Percentiles rank a stretch among this genome's conserved stretches.
Evolutionary conservation across 2,113 vertebrate genomes (phyloP).

Genomic region (Ariopsis seemanni): DNA sequence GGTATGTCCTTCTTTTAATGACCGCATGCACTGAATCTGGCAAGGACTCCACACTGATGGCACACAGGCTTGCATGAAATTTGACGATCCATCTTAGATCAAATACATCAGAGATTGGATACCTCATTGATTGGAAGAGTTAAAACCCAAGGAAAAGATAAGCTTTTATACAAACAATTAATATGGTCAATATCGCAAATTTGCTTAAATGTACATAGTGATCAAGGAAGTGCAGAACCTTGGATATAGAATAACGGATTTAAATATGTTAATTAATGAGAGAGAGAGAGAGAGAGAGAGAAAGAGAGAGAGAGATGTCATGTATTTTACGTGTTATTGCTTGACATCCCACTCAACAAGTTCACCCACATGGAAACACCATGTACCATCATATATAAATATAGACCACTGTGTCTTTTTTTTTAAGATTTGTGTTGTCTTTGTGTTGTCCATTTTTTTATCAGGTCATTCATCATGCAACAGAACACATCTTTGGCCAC

Average conservation of each 20-base stretch:
- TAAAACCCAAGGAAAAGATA: background rate
- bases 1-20: background rate
- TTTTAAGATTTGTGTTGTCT: background rate
- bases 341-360: background rate
- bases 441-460: background rate
- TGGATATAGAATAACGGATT: background rate
- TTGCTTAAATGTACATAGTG: background rate
- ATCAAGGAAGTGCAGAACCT: background rate
- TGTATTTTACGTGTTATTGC: background rate
- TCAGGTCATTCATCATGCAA: slow-evolving; percentile 41
- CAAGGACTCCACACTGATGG: background rate
- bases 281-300: too few species aligned
- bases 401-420: slow-evolving; percentile 9
- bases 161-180: background rate
- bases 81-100: background rate
- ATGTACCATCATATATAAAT: background rate
- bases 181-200: background rate
- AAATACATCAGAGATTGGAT: background rate
- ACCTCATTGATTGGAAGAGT: background rate
- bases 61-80: background rate
- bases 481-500: slow-evolving; percentile 49
- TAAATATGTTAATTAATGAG: too few species aligned
- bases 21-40: too few species aligned
- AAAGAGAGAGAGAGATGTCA: background rate
- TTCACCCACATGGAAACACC: background rate